Conservation (phyloP, 2,888 invertebrate genomes). For the Zaprionus bogoriensis region DNA sequence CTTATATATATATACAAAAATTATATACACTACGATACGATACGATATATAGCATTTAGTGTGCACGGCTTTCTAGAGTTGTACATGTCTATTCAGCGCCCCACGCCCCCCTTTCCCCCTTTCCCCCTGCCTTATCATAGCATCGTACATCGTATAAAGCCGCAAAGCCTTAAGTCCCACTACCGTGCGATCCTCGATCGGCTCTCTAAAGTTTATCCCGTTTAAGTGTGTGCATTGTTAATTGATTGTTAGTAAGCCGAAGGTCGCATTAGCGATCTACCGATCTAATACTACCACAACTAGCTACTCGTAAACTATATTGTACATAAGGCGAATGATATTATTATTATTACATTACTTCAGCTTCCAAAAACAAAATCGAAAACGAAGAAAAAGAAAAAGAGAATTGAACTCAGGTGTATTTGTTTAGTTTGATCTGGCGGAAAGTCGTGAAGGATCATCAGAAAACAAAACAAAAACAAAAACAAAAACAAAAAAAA, state of each 20-base stretch:
- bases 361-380: constrained; percentile 36
- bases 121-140: constrained; percentile 6
- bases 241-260: background rate
- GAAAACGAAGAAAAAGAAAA: constrained; percentile 13
- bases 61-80: constrained; percentile 51
- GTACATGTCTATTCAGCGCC: constrained; percentile 44
- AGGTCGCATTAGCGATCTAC: too few relatives aligned
- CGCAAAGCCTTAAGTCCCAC: background rate
- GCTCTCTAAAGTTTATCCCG: constrained; percentile 17
- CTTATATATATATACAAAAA: constrained; percentile 10
- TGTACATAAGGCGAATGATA: constrained; percentile 10
- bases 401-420: constrained; percentile 36
- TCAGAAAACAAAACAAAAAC: constrained; percentile 3
- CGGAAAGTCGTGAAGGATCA: too few relatives aligned
- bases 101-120: background rate
- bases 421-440: constrained; percentile 17
- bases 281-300: background rate
- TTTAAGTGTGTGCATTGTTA: constrained; percentile 24
- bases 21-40: background rate
- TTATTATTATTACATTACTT: constrained; percentile 31
- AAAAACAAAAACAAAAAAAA: too few relatives aligned
- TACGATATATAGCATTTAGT: constrained; percentile 44
- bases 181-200: constrained; percentile 10
- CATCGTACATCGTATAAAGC: constrained; percentile 19
- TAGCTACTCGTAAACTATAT: background rate